Conservation (phyloP, 2,888 invertebrate genomes). For the Dilophus febrilis region DNA sequence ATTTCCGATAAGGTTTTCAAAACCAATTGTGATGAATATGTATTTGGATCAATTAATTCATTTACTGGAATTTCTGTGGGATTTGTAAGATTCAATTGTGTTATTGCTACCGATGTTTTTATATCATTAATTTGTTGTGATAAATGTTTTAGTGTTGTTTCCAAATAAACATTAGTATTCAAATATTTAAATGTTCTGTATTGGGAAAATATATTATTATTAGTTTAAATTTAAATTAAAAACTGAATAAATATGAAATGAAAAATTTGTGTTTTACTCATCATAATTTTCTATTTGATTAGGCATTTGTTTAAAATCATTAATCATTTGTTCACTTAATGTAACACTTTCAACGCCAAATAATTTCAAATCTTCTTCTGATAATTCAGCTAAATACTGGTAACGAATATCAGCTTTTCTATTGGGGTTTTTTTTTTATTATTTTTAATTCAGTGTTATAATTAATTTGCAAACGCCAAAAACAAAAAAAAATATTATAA, state of each 20-base stretch:
- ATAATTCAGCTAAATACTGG: neutral
- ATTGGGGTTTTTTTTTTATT: too few species aligned
- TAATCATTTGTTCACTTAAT: conserved; percentile 1
- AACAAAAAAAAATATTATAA: too few species aligned
- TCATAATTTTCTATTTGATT: neutral
- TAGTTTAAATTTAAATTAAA: too few species aligned
- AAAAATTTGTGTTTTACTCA: too few species aligned
- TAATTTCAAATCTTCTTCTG: neutral
- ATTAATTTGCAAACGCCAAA: too few species aligned
- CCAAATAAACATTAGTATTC: neutral
- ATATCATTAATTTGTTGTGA: neutral
- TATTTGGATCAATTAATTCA: neutral
- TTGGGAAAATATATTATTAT: too few species aligned
- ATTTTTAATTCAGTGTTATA: too few species aligned
- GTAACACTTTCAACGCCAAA: neutral
- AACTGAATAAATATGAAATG: too few species aligned
- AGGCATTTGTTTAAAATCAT: neutral
- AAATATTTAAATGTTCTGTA: neutral
- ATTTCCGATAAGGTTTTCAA: neutral
- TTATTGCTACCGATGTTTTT: neutral
- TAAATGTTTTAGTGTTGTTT: neutral
- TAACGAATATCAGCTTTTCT: neutral
- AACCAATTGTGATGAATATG: neutral
- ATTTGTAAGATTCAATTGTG: neutral
- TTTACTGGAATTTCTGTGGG: neutral